Conservation (phyloP, 2,888 invertebrate genomes). For the Auanema freiburgensis region DNA sequence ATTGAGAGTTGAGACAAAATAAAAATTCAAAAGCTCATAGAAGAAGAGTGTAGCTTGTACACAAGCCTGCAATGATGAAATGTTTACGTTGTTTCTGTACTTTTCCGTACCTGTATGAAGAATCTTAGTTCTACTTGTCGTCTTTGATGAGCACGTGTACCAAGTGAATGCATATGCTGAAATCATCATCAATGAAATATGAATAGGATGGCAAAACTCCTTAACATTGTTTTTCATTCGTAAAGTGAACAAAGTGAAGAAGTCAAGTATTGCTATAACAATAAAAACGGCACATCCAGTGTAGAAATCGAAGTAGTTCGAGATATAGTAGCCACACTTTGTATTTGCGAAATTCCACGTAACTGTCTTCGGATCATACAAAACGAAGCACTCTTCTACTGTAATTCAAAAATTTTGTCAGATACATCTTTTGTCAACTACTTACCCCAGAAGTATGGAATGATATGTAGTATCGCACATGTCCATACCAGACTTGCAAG, state of each 20-base stretch:
- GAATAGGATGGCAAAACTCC: neutral
- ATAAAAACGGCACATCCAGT: slow-evolving; percentile 32
- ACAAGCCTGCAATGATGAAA: slow-evolving; percentile 23
- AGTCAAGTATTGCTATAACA: slow-evolving; percentile 30
- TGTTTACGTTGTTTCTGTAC: no score
- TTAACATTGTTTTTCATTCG: neutral
- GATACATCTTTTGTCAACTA: neutral
- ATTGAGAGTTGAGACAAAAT: slow-evolving; percentile 31
- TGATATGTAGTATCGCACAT: slow-evolving; percentile 23
- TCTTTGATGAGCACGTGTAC: slow-evolving; percentile 14
- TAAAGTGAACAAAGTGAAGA: slow-evolving; percentile 20
- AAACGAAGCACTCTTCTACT: slow-evolving; percentile 31
- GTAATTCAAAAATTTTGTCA: slow-evolving; percentile 9
- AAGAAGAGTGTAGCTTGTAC: slow-evolving; percentile 40
- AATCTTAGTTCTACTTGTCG: slow-evolving; percentile 34
- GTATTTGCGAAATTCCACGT: slow-evolving; percentile 36
- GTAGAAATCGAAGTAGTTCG: slow-evolving; percentile 41
- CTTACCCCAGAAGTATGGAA: slow-evolving; percentile 35
- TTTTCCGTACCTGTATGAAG: slow-evolving; percentile 31
- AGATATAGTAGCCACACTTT: slow-evolving; percentile 32
- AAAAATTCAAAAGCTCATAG: slow-evolving; percentile 42
- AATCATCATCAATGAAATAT: slow-evolving; percentile 3
- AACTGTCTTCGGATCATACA: slow-evolving; percentile 25
- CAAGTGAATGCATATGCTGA: slow-evolving; percentile 22
- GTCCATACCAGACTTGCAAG: slow-evolving; percentile 20